Evolutionary conservation across 1,140 invertebrate genomes (phyloP), one percentile per base, ranked within the genome.

Genomic region (Nebria ingens): DNA sequence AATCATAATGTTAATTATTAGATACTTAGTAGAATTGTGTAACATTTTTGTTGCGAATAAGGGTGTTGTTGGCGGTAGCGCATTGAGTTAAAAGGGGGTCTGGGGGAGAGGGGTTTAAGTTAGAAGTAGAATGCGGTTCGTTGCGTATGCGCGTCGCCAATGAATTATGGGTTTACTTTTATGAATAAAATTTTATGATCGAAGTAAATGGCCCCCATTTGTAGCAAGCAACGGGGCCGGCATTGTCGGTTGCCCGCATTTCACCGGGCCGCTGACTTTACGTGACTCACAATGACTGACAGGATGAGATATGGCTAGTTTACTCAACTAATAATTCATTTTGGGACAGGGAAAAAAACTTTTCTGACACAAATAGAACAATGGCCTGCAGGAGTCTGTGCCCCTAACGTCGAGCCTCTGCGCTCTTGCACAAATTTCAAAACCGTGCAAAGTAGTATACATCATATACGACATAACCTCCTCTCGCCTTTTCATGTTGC

Each of bases 271-370:
- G 34, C 51, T 20, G 45, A 51, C 54, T 61, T 62, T 59, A 64
- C 62, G 64, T 63, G 63, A 63, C 61, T 68, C 65, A 68, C 65
- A 66, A 64, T 69, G 65, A 69, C 62, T 67, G 67, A 69, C 67
- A 66, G 61, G 64, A 63, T 65, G 65, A 69, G 67, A 69, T 69
- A 69, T 69, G 66, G 62, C 67, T 60, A 58, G 63, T 67, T 67
- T 68, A 68, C 67, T 67, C 64, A 64, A 62, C 67, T 67, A 69
- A 69, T 69, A 69, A 67, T 69, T 69, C 67, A 69, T 67, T 66
- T 69, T 63, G 64, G 40, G 40, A 9, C 40, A 9, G 17, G 53
- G 61, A 56, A 65, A 65, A 64, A 62, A 65, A 67, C 62, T 67
- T 64, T 34, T 45, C 60, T 66, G 64, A 68, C 64, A 65, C 64